Base-by-base conservation (phyloP, 2,888 invertebrate genomes). In the Liopterus haemorrhoidalis region DNA sequence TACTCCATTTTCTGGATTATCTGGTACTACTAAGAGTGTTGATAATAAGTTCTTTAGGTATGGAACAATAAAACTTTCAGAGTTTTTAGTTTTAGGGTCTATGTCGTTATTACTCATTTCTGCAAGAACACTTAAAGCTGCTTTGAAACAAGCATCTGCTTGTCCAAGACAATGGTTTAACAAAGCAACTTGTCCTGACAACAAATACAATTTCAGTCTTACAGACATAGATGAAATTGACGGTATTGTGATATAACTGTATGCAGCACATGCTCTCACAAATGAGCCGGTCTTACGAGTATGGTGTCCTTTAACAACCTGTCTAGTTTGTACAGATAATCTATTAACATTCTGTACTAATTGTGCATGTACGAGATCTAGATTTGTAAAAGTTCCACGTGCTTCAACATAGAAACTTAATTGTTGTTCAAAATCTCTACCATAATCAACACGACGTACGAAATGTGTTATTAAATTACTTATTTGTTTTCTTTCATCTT, bases 231-330 rank as follows among this genome's bases (percentile, higher is more conserved):
- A 85, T 57, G 76, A 79, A 62, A 97, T 79, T 9, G 95, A 95
- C n/a, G 97, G 97, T 64, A 94, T 88, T 5, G 96, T 96, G 50
- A 97, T 94, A 68, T 85, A 96, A 67, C 87, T 85, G 70, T 90
- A 97, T 0, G 97, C 96, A 31, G 90, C 85, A 71, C 96, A 96
- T 2, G 96, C 95, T 60, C 90, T 81, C 20, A 89, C 86, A 72
- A 94, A 87, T 56, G 89, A 83, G 9, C 82, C 81, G 2, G 89
- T 89, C 66, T 86, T 85, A 49, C 81, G 74, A 0, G 84, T 82
- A 59, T 88, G 87, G 59, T 81, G 77, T 2, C 85, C 84, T 52
- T 79, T 78, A 3, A 86, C 80, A 45, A 84, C 77, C 59, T 71
- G 75, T 25, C 75, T 70, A 9, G 76, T 82, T 60, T 77, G 76